These are phyloP conservation scores for Pterostichus niger DNA, from an alignment of 2,888 invertebrate genomes.

Conservation along the genomic window DNA sequence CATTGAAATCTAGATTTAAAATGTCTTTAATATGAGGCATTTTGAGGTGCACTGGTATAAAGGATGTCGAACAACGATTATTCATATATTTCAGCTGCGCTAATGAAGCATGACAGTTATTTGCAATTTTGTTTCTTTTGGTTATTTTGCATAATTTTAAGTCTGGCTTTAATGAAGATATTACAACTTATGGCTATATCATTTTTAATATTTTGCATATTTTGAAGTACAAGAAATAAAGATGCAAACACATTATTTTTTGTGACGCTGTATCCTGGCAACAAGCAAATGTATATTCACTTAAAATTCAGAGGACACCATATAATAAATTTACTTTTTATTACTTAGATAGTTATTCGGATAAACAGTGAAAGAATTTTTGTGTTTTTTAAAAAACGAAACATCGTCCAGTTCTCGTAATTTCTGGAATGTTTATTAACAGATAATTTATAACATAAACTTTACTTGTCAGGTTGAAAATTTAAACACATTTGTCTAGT, in stretches of 20 bases:
- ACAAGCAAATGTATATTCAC: slow-evolving; percentile 25
- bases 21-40: too few relatives aligned
- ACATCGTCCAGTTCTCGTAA: background rate
- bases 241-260: slow-evolving; percentile 17
- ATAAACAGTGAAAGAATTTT: slow-evolving; percentile 36
- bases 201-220: slow-evolving; percentile 53
- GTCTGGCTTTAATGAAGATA: slow-evolving; percentile 22
- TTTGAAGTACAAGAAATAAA: background rate
- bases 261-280: background rate
- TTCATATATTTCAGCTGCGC: slow-evolving; percentile 13
- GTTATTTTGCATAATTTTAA: slow-evolving; percentile 26
- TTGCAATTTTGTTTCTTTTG: slow-evolving; percentile 28
- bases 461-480: too few relatives aligned
- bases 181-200: slow-evolving; percentile 35
- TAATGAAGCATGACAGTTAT: slow-evolving; percentile 51
- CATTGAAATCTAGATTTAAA: too few relatives aligned
- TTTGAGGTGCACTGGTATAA: background rate
- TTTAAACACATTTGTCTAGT: too few relatives aligned
- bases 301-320: slow-evolving; percentile 23
- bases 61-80: background rate
- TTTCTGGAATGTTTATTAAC: slow-evolving; percentile 2
- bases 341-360: slow-evolving; percentile 39
- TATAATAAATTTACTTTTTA: slow-evolving; percentile 38
- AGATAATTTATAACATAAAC: too few relatives aligned
- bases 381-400: slow-evolving; percentile 1